Evolutionary conservation across 2,113 vertebrate genomes (phyloP).

Genomic region (Penelope pileata): DNA sequence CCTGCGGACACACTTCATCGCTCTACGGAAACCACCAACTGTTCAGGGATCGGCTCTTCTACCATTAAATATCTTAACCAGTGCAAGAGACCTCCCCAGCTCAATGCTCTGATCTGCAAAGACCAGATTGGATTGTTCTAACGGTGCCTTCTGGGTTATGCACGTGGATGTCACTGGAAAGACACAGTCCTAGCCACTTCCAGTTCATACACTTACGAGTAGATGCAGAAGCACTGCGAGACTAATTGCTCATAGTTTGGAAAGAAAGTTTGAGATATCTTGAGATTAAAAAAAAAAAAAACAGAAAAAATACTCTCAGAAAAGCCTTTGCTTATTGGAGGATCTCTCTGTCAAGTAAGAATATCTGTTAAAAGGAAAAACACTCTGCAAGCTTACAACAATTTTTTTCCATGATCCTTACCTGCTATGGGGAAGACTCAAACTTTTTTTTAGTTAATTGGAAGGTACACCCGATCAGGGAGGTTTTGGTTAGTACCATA

Average conservation of each 20-base stretch:
- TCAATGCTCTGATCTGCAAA: neutral
- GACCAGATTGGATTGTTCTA: neutral
- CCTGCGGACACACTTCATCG: no score
- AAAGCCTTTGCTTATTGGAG: neutral
- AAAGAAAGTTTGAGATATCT: neutral
- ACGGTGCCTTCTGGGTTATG: neutral
- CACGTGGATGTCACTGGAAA: neutral
- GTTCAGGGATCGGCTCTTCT: rapidly evolving
- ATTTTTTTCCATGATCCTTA: neutral
- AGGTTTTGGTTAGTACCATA: neutral
- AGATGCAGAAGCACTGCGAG: neutral
- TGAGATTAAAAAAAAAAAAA: neutral
- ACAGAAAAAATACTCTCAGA: neutral
- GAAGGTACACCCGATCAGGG: neutral
- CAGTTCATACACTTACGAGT: rapidly evolving
- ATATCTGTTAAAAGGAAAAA: neutral
- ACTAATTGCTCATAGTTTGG: neutral
- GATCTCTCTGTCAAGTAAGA: neutral
- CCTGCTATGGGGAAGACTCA: neutral
- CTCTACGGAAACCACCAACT: neutral
- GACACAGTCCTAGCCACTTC: neutral
- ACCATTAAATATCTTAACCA: rapidly evolving
- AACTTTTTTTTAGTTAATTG: neutral
- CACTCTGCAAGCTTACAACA: neutral
- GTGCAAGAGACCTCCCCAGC: neutral